Evolutionary conservation across 2,797 vertebrate genomes (phyloP).

Genomic region (Acrocephalus scirpaceus): DNA sequence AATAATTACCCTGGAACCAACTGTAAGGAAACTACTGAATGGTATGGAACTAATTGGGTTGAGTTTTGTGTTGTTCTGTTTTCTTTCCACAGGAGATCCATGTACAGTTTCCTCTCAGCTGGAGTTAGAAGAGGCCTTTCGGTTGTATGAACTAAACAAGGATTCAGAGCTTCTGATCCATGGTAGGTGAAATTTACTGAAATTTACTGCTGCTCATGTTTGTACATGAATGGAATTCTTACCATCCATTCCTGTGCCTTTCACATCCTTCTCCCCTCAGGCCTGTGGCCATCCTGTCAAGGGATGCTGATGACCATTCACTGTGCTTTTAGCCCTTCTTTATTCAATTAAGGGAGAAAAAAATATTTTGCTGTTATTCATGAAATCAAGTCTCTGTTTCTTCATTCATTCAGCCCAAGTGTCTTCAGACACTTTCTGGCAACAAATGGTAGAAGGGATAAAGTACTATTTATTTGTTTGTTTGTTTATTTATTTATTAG

Average conservation of each 20-base stretch:
- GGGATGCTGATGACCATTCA: background rate
- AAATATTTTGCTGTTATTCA: background rate
- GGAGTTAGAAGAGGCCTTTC: conserved; percentile 96
- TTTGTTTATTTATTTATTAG: background rate
- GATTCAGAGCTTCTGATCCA: conserved; percentile 98
- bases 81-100: conserved; percentile 88
- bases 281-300: background rate
- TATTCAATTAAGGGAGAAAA: background rate
- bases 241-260: background rate
- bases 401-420: background rate
- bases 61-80: background rate
- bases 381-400: background rate
- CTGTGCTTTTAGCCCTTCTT: background rate
- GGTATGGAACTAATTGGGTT: background rate
- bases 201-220: background rate
- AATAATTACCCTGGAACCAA: background rate
- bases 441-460: fast-evolving
- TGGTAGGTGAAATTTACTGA: conserved; percentile 74
- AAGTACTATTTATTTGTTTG: background rate
- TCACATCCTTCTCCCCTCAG: background rate
- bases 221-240: background rate
- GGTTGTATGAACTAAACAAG: conserved; percentile 97
- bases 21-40: background rate
- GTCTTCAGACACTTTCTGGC: background rate
- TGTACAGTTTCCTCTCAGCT: conserved; percentile 98